phyloP scores from a whole-genome alignment of 92 coral and sea anemone genomes.

The Parazoanthus atlanticus region DNA sequence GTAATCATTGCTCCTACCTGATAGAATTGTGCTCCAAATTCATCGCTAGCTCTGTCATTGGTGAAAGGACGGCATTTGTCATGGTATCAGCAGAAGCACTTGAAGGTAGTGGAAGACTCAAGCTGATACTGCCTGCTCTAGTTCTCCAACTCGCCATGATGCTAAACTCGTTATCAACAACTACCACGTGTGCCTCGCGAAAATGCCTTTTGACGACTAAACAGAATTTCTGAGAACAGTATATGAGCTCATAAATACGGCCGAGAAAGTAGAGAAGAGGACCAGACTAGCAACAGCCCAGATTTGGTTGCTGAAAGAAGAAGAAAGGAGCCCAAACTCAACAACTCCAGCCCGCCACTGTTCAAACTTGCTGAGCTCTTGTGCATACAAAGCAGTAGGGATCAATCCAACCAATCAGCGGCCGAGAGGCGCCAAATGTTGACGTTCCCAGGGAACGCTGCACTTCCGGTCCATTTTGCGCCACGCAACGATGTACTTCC shows the following conservation, averaged over 20 bases:
- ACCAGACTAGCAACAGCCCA: background rate
- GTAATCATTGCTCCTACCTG: slow-evolving; percentile 57
- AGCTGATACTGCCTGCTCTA: slow-evolving; percentile 87
- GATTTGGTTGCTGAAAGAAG: slow-evolving; percentile 13
- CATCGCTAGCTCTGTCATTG: slow-evolving; percentile 91
- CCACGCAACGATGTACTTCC: background rate
- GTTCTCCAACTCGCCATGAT: slow-evolving; percentile 85
- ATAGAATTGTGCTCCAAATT: slow-evolving; percentile 87
- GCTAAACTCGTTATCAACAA: slow-evolving; percentile 58
- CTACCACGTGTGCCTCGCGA: slow-evolving; percentile 44
- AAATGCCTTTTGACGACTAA: slow-evolving; percentile 43
- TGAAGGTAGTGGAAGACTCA: slow-evolving; percentile 67
- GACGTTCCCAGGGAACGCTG: slow-evolving; percentile 65
- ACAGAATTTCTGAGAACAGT: background rate
- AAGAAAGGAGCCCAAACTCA: slow-evolving; percentile 48
- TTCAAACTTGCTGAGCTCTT: slow-evolving; percentile 54
- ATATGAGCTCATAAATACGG: slow-evolving; percentile 1
- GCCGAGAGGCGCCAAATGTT: slow-evolving; percentile 64
- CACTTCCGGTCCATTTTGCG: slow-evolving; percentile 29
- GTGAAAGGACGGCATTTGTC: slow-evolving; percentile 89
- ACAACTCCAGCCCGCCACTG: slow-evolving; percentile 66
- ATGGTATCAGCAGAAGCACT: slow-evolving; percentile 61
- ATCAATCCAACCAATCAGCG: slow-evolving; percentile 65
- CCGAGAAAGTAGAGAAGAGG: background rate
- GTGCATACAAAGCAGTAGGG: slow-evolving; percentile 55